Conservation (phyloP, 2,113 vertebrate species). For the Odocoileus hemionus region DNA sequence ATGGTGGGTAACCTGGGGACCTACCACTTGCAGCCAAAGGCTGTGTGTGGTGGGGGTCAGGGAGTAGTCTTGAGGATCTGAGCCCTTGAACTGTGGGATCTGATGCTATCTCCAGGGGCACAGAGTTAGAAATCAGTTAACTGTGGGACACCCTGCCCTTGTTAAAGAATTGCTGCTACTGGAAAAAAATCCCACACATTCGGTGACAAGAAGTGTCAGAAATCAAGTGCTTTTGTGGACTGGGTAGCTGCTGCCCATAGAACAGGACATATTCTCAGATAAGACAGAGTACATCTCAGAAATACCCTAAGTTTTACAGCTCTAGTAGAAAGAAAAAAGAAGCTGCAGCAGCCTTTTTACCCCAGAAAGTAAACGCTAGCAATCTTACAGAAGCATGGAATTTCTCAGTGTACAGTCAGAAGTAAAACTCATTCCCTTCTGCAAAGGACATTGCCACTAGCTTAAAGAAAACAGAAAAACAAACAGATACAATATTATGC, state of each 20-base stretch:
- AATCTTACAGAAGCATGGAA: neutral
- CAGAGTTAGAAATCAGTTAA: neutral
- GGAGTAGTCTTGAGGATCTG: neutral
- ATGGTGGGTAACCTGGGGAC: neutral
- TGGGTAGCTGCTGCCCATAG: neutral
- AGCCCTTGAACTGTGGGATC: neutral
- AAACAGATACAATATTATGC: neutral
- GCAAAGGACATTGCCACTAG: neutral
- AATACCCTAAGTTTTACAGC: neutral
- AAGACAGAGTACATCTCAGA: neutral
- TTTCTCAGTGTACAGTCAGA: neutral
- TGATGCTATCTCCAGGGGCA: neutral
- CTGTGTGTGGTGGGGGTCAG: neutral
- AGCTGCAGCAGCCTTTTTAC: neutral
- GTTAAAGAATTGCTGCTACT: neutral
- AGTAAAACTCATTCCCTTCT: slow-evolving; percentile 10
- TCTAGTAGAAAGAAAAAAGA: neutral
- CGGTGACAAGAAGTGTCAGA: neutral
- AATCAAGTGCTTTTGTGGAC: neutral
- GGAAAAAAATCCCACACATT: neutral
- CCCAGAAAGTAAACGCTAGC: neutral
- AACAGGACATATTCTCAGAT: neutral
- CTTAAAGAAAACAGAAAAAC: neutral
- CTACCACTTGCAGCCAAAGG: neutral
- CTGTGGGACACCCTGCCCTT: neutral